Evolutionary conservation across 2,888 invertebrate species (phyloP).

Genomic region (Dolomedes plantarius): DNA sequence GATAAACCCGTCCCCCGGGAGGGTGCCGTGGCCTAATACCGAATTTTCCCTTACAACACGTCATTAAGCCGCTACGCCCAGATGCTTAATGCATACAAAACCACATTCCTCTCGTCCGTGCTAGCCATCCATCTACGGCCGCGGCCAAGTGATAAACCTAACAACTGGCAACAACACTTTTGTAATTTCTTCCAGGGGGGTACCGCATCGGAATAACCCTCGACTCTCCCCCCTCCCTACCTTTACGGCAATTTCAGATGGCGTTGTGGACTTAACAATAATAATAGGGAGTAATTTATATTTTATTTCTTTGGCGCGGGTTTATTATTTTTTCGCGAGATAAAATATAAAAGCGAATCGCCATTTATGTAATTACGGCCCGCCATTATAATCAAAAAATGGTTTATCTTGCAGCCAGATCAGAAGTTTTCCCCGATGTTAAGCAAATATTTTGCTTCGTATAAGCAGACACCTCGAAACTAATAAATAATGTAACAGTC

Average conservation of each 20-base stretch:
- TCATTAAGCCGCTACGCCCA: constrained; percentile 61
- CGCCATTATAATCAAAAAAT: constrained; percentile 47
- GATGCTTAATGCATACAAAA: constrained; percentile 67
- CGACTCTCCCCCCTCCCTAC: not conserved
- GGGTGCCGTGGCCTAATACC: constrained; percentile 19
- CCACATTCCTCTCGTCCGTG: constrained; percentile 36
- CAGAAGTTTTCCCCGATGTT: constrained; percentile 22
- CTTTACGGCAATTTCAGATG: not conserved
- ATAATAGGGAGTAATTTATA: constrained; percentile 13
- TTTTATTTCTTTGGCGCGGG: constrained; percentile 11
- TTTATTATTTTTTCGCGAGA: constrained; percentile 20
- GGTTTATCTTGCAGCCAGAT: constrained; percentile 35
- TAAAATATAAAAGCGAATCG: constrained; percentile 15
- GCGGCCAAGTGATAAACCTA: constrained; percentile 65
- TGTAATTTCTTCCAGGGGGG: constrained; percentile 42
- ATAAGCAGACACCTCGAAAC: constrained; percentile 40
- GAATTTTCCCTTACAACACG: constrained; percentile 37
- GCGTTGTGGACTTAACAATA: constrained; percentile 25
- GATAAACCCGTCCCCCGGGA: constrained; percentile 53
- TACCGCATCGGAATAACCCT: not conserved
- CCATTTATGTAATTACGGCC: constrained; percentile 56
- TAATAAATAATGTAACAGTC: constrained; percentile 41
- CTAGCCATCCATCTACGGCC: constrained; percentile 38
- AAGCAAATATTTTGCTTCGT: constrained; percentile 64
- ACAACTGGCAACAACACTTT: constrained; percentile 65